Evolutionary conservation across 2,113 vertebrate species (phyloP), one percentile per base, ranked within the genome.

Genomic region (Cettia cetti): DNA sequence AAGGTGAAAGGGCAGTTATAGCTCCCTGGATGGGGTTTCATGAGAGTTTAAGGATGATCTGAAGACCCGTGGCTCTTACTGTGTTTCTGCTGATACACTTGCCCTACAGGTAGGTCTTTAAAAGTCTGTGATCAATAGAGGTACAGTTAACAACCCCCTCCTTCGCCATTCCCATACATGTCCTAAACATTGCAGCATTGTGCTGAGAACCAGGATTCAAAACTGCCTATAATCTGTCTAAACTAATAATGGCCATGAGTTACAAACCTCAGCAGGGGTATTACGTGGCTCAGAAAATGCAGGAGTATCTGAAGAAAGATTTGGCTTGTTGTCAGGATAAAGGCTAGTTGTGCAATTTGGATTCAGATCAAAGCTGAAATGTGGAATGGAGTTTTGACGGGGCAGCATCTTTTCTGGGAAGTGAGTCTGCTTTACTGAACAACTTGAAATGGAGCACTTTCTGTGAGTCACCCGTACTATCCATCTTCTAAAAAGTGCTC

Each of bases 1-100:
- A 4, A 52, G 92, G 95, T 86, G 76, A 93, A 92, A 86, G 93
- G 92, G 88, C 65, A 92, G n/a, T 30, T 90, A 7, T 11, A 83
- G 79, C 72, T 75, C 40, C 7, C 54, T 71, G 56, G 45, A 52
- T 83, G 93, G 76, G 66, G 23, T 94, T 93, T 83, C 47, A 8
- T 27, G 82, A 45, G 75, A 26, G 31, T 71, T 95, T 89, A 45
- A 57, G 45, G 49, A 40, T 53, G 35, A 7, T 17, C 31, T 54
- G 44, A 71, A 92, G 72, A 77, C 8, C 39, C 5, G 30, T 56
- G 91, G 31, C 31, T 91, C 31, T 81, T 71, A 33, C 2, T 6
- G 28, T 6, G 2, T 89, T 93, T 90, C 60, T 93, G 61, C 69
- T 78, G 37, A 31, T 92, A 27, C 11, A 10, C n/a, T 56, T 10